A percentile compares a stretch with the other conserved stretches of the same genome.
Conservation (phyloP, 2,888 invertebrate species). For the Philonicus albiceps region DNA sequence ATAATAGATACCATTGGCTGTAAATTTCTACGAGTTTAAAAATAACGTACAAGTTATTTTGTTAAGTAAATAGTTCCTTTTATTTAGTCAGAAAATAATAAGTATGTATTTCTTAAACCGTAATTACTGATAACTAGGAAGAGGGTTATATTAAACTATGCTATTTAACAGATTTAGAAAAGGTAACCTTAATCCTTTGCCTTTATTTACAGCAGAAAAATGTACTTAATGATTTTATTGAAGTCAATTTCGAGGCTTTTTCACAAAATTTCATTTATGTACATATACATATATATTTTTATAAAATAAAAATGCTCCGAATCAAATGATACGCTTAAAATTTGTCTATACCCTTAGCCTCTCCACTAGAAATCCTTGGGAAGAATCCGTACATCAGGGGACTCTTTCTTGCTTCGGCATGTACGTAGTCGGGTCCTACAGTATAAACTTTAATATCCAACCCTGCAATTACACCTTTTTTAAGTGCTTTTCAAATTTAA, state of each 20-base stretch:
- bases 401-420: slow-evolving; percentile 95
- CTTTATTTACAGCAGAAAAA: background rate
- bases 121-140: background rate
- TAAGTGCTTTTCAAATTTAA: background rate
- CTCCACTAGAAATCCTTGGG: background rate
- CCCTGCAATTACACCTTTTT: slow-evolving; percentile 60
- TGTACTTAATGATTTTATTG: background rate
- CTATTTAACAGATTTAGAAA: background rate
- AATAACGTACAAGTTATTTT: background rate
- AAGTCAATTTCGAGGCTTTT: background rate
- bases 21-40: background rate
- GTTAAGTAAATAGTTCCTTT: background rate
- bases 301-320: background rate
- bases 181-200: background rate
- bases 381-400: slow-evolving; percentile 84
- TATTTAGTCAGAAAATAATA: background rate
- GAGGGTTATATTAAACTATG: background rate
- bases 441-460: slow-evolving; percentile 84
- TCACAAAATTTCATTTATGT: background rate
- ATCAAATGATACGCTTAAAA: background rate
- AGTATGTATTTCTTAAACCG: background rate
- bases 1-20: background rate
- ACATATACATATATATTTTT: background rate
- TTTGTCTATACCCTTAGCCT: background rate
- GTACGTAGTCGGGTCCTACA: slow-evolving; percentile 96